phyloP scores from a whole-genome alignment of 2,113 vertebrate genomes.

The Protobothrops flavoviridis region DNA sequence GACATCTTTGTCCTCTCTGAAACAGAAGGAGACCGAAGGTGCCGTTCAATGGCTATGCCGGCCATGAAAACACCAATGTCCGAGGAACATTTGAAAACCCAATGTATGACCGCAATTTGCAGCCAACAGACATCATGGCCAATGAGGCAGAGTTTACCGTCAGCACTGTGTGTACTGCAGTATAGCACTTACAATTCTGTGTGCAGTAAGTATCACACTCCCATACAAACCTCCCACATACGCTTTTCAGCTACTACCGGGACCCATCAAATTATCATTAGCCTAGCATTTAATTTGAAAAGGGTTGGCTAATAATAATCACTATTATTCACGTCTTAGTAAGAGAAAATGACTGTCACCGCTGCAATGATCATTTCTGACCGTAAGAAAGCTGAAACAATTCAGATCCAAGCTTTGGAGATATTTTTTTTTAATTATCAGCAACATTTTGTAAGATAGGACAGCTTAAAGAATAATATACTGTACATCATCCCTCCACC shows the following conservation, averaged over 20 bases:
- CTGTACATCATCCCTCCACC: not conserved
- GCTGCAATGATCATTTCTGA: not conserved
- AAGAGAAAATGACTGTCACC: not conserved
- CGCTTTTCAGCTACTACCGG: not conserved
- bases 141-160: constrained; percentile 95
- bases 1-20: not conserved
- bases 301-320: not conserved
- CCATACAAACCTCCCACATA: not conserved
- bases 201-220: constrained; percentile 59
- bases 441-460: not conserved
- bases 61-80: constrained; percentile 95
- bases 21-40: constrained; percentile 96
- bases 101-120: constrained; percentile 98
- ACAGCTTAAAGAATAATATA: not conserved
- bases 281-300: not conserved
- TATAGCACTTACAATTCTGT: constrained; percentile 81
- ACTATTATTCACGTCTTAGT: not conserved
- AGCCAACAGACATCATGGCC: constrained; percentile 91
- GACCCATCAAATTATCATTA: not conserved
- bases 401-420: not conserved
- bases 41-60: constrained; percentile 93
- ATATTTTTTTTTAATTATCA: not conserved
- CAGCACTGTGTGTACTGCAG: constrained; percentile 98
- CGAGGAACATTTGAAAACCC: constrained; percentile 96
- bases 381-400: not conserved